Evolutionary conservation across 2,888 invertebrate species (phyloP), one percentile per base, ranked within the genome.

Genomic region (Nowickia ferox): DNA sequence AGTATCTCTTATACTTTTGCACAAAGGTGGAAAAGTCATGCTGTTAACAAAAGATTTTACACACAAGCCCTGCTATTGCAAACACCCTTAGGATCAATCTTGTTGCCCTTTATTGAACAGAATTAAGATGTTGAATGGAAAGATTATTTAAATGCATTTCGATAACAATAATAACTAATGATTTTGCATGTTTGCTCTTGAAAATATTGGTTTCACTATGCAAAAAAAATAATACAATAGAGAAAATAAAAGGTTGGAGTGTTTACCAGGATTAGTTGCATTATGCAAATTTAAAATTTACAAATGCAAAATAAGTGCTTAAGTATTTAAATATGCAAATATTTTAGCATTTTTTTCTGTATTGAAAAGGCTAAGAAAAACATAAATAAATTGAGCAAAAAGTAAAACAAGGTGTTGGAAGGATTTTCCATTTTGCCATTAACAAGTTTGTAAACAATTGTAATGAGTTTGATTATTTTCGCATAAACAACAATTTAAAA

Each of bases 241-340:
- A 10, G 6, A 1, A 0, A 38, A 11, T 19, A 38, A 63, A 30
- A 30, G 30, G 30, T 6, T 30, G 30, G n/a, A 65, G 59, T 53
- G 44, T 77, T 69, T 57, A 17, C 44, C 40, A 72, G 57, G 78
- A 86, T 71, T 79, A 69, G 57, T 53, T 57, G 78, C 78, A 86
- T 87, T 88, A 86, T 87, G 87, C 83, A 86, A 87, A 88, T 88
- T 55, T 48, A 17, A 15, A 22, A 48, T n/a, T 11, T n/a, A 17
- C 15, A 9, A 42, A 51, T 22, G 46, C 44, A 86, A 86, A 84
- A 66, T 40, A 71, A 11, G 42, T 63, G 74, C 78, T 86, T 75
- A 79, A 84, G 59, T 84, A 83, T 46, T 80, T 83, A 66, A 55
- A 69, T 77, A 87, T 87, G 83, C 85, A 83, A 87, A 87, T 30